Evolutionary conservation across 2,113 vertebrate species (phyloP).

Genomic region (Clarias batrachus): DNA sequence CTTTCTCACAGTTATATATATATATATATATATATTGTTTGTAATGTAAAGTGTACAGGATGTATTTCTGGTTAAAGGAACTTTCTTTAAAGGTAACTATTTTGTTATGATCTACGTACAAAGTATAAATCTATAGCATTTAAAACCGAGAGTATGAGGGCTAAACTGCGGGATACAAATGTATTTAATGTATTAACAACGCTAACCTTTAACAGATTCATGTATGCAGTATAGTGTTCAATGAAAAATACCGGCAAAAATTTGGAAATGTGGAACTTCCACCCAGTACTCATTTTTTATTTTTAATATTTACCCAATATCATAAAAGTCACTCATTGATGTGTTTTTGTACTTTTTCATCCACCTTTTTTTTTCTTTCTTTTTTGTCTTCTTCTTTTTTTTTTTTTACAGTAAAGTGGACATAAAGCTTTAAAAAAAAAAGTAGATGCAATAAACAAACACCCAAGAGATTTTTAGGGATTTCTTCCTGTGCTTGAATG

Average conservation of each 20-base stretch:
- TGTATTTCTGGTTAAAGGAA: conserved; percentile 39
- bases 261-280: neutral
- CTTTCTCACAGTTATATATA: neutral
- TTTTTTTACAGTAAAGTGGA: neutral
- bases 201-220: neutral
- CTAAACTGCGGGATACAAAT: conserved; percentile 21
- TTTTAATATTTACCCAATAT: neutral
- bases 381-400: no score
- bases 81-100: conserved; percentile 23
- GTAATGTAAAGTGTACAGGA: conserved; percentile 30
- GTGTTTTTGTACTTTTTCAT: neutral
- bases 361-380: neutral
- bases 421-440: neutral
- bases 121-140: conserved; percentile 37
- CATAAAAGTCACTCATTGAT: neutral
- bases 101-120: conserved; percentile 18
- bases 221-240: conserved; percentile 11
- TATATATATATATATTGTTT: neutral
- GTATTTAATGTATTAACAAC: conserved; percentile 8
- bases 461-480: neutral
- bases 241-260: neutral
- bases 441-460: neutral
- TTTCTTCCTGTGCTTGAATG: neutral
- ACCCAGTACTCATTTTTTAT: neutral
- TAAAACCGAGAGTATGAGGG: conserved; percentile 43